Percentiles rank a stretch among this genome's conserved stretches.
Evolutionary conservation across 2,113 vertebrate genomes (phyloP).

Genomic region (Ciconia boyciana): DNA sequence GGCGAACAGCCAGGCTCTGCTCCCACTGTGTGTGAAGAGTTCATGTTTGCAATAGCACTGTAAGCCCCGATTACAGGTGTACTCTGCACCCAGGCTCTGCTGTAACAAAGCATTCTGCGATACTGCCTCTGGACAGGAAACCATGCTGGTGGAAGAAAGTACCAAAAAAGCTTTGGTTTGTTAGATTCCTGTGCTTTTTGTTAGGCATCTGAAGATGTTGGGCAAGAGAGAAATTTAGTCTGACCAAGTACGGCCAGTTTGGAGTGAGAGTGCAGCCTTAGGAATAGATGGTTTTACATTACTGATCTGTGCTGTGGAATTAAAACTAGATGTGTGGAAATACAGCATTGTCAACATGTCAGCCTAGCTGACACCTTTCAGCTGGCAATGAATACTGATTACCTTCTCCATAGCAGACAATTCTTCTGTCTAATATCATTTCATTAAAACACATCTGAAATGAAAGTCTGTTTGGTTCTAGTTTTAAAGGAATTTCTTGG

Average conservation of each 20-base stretch:
- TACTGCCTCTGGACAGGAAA: not conserved
- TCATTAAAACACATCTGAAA: conserved; percentile 10
- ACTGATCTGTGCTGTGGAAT: not conserved
- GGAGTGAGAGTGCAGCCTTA: not conserved
- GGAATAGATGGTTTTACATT: not conserved
- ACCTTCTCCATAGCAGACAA: not conserved
- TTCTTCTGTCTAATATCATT: not conserved
- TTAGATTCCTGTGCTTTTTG: not conserved
- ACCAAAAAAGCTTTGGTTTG: not conserved
- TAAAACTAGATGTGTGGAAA: conserved; percentile 35
- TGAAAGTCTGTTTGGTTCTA: not conserved
- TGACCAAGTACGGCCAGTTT: not conserved
- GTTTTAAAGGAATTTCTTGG: not conserved
- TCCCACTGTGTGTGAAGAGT: not conserved
- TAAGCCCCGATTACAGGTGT: not conserved
- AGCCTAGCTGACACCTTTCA: conserved; percentile 3
- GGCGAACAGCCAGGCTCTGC: not conserved
- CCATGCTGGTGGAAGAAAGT: fast-evolving
- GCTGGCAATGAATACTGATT: conserved; percentile 43
- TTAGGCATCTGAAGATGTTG: not conserved
- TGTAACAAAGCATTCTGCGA: not conserved
- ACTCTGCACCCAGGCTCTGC: not conserved
- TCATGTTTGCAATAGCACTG: not conserved
- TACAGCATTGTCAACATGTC: conserved; percentile 36
- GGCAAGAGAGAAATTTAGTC: not conserved